Evolutionary conservation across 2,888 invertebrate species (phyloP).

Genomic region (Cremastinae sp.): DNA sequence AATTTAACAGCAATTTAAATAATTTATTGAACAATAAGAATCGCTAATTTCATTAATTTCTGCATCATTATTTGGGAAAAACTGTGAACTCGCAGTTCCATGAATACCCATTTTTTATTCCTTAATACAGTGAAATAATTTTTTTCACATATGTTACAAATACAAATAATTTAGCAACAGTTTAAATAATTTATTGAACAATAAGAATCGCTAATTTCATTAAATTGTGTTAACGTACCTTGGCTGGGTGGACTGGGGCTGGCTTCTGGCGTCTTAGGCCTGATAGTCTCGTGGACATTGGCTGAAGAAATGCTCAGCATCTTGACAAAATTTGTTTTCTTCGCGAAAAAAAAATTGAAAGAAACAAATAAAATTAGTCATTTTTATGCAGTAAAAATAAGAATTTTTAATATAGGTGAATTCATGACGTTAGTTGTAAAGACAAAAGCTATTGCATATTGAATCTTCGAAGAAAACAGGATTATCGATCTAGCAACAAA

Average conservation of each 20-base stretch:
- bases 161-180: neutral
- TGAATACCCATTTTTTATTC: neutral
- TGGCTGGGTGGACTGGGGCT: constrained; percentile 51
- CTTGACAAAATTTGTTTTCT: constrained; percentile 12
- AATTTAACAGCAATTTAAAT: neutral
- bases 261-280: constrained; percentile 56
- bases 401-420: too few relatives aligned
- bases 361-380: neutral
- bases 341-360: constrained; percentile 9
- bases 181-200: neutral
- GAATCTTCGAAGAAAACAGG: neutral
- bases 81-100: constrained; percentile 58
- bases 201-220: neutral
- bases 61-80: constrained; percentile 53
- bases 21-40: neutral
- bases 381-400: neutral
- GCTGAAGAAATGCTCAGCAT: constrained; percentile 62
- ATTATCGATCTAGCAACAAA: neutral
- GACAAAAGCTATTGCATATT: neutral
- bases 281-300: constrained; percentile 54
- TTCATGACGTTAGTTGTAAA: too few relatives aligned
- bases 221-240: constrained; percentile 5
- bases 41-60: constrained; percentile 3
- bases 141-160: neutral
- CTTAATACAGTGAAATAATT: neutral